phyloP scores from a whole-genome alignment of 2,888 invertebrate genomes.

The Tetrapedia diversipes region DNA sequence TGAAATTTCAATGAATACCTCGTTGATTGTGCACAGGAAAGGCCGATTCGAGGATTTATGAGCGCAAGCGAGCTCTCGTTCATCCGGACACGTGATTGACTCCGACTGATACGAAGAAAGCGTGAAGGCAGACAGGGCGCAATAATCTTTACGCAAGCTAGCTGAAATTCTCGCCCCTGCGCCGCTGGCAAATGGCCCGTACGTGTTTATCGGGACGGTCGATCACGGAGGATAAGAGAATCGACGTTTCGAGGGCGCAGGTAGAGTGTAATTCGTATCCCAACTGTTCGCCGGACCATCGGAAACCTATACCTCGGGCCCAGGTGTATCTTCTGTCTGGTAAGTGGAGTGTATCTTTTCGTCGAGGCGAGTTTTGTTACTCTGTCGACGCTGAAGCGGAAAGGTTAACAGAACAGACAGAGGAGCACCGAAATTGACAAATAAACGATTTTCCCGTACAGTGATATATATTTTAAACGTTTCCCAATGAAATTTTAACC shows the following conservation, averaged over 20 bases:
- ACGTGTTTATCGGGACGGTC: constrained; percentile 15
- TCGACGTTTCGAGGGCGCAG: constrained; percentile 4
- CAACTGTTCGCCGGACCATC: background rate
- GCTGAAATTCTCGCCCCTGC: constrained; percentile 10
- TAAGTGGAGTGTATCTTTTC: background rate
- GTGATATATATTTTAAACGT: too few relatives aligned
- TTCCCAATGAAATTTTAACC: too few relatives aligned
- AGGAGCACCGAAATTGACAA: too few relatives aligned
- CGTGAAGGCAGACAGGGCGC: background rate
- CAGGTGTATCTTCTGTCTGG: too few relatives aligned
- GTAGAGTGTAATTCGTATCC: constrained; percentile 5
- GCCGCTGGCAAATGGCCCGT: background rate
- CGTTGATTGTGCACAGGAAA: constrained; percentile 25
- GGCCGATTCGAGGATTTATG: constrained; percentile 13
- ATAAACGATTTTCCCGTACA: too few relatives aligned
- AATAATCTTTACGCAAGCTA: background rate
- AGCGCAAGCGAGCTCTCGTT: background rate
- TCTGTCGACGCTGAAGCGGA: too few relatives aligned
- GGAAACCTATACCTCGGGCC: background rate
- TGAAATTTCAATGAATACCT: constrained; percentile 35
- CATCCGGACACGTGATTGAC: constrained; percentile 19
- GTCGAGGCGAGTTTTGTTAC: background rate
- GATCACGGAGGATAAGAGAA: constrained; percentile 17
- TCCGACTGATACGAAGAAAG: constrained; percentile 15
- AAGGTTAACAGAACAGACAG: too few relatives aligned